Evolutionary conservation across 2,797 vertebrate species (phyloP), one percentile per base, ranked within the genome.

Genomic region (Vultur gryphus): DNA sequence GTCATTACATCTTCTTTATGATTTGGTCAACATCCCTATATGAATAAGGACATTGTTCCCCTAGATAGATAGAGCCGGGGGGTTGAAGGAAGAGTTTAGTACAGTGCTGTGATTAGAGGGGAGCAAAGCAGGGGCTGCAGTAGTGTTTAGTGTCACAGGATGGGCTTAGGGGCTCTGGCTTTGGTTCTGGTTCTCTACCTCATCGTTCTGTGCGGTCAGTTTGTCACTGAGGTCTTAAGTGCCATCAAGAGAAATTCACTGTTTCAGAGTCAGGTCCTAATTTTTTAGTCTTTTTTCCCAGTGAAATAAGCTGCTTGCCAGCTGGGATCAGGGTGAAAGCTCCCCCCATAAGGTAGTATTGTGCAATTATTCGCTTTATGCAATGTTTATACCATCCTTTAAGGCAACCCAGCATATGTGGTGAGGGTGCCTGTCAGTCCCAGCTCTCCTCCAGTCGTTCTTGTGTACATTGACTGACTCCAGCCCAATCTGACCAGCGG

Each of bases 291-390:
- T 41, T 54, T 54, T 87, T 48, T 18, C 28, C 54, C 24, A 46
- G n/a, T 65, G 91, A 93, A 95, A 96, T 93, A 80, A 93, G 82
- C 80, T 87, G 67, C 10, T 59, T 93, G 92, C 78, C 97, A 95
- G 92, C 95, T 96, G 96, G 96, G 92, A 76, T 95, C 77, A 94
- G 84, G 79, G 79, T 85, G 69, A 96, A 96, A 96, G 83, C 52
- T 89, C 41, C 92, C 93, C 82, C 83, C 59, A 44, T 69, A 90
- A 94, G 87, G 83, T 84, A 72, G 35, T 49, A 84, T 82, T 93
- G 81, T 58, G 70, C 95, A 89, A 65, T 97, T 93, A 95, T 55
- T 84, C 13, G 15, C 96, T 95, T 96, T 96, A 76, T 90, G 92
- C 87, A 70, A 44, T 66, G 84, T 84, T 97, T 93, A 92, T 59